A percentile compares a stretch with the other conserved stretches of the same genome.
phyloP scores from a whole-genome alignment of 2,888 invertebrate species.

The Yponomeuta sedellus region DNA sequence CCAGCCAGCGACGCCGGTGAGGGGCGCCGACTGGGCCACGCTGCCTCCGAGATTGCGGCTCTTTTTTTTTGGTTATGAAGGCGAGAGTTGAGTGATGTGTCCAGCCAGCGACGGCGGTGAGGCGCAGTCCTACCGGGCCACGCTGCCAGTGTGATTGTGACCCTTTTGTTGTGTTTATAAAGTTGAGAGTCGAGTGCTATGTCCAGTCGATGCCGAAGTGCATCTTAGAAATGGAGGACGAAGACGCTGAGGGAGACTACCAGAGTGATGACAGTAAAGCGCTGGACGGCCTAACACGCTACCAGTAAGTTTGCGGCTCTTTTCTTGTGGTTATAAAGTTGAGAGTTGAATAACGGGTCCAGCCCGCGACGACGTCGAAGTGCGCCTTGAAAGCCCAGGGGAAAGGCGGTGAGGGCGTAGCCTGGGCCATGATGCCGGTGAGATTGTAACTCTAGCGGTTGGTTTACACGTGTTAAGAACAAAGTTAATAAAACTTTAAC shows the following conservation, averaged over 20 bases:
- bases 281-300: constrained; percentile 73
- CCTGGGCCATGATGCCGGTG: constrained; percentile 48
- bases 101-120: constrained; percentile 77
- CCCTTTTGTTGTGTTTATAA: not conserved
- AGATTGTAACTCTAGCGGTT: too few species aligned
- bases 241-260: constrained; percentile 69
- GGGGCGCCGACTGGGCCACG: constrained; percentile 78
- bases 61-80: not conserved
- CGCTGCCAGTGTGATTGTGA: constrained; percentile 44
- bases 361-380: constrained; percentile 33
- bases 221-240: constrained; percentile 41
- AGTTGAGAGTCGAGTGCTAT: too few species aligned
- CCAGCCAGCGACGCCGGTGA: constrained; percentile 72
- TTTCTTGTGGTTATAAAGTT: not conserved
- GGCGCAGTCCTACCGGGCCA: constrained; percentile 78
- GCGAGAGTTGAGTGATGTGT: too few species aligned
- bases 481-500: too few species aligned
- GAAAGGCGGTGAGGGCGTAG: constrained; percentile 65
- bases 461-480: too few species aligned
- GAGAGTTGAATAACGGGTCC: constrained; percentile 32
- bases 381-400: constrained; percentile 53
- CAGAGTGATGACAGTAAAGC: constrained; percentile 84
- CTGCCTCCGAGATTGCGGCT: constrained; percentile 41
- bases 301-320: constrained; percentile 35
- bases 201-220: not conserved